Conservation (phyloP, 1,140 invertebrate genomes). For the Bombyx mandarina region DNA sequence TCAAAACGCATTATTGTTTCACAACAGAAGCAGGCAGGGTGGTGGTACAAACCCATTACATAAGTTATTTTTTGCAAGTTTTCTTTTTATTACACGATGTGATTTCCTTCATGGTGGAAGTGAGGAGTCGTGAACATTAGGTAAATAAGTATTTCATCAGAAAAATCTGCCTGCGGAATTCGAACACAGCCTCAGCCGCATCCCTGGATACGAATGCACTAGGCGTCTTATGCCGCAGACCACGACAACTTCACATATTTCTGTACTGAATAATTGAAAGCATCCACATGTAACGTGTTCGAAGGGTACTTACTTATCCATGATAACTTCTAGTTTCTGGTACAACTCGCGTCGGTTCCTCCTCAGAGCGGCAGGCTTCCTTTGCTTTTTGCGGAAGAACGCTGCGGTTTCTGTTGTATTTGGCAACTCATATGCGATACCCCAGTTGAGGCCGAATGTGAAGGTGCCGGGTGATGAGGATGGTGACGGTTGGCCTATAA, state of each 20-base stretch:
- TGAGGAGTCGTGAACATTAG: no score
- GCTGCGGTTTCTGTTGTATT: constrained; percentile 75
- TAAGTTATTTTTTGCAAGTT: no score
- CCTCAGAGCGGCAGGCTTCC: constrained; percentile 61
- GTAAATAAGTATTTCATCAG: no score
- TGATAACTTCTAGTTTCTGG: constrained; percentile 76
- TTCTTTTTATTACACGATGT: no score
- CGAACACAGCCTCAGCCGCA: no score
- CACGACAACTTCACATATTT: not conserved
- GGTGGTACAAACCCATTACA: no score
- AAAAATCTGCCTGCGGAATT: no score
- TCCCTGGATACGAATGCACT: no score
- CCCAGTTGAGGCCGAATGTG: constrained; percentile 81
- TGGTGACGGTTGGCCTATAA: constrained; percentile 67
- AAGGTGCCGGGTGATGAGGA: constrained; percentile 67
- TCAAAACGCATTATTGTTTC: no score
- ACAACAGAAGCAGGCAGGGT: no score
- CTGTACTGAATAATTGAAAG: not conserved
- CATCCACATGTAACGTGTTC: not conserved
- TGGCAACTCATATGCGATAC: constrained; percentile 81
- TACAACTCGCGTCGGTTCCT: constrained; percentile 75
- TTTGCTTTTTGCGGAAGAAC: constrained; percentile 34
- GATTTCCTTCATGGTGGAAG: no score
- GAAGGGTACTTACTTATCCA: constrained; percentile 76
- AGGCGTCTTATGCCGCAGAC: no score